Percentiles rank a stretch among this genome's conserved stretches.
Conservation (phyloP, 2,113 vertebrate species). For the Donacobius atricapilla region DNA sequence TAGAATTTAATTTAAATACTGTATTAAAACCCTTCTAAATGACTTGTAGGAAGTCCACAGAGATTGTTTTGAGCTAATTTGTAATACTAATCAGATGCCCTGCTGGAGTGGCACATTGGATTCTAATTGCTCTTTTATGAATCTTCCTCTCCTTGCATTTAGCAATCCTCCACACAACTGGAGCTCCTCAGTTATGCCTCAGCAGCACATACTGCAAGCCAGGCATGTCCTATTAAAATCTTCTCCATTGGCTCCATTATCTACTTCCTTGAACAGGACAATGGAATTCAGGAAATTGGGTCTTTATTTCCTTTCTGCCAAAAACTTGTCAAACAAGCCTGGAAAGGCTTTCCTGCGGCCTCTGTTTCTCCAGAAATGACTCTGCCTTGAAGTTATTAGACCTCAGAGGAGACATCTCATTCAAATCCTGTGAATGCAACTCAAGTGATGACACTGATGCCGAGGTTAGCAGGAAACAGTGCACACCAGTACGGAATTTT, state of each 20-base stretch:
- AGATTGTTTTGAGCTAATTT: background rate
- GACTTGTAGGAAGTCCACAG: background rate
- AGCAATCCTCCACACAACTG: background rate
- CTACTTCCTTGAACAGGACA: background rate
- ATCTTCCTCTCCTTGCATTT: background rate
- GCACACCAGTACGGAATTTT: background rate
- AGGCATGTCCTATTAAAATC: background rate
- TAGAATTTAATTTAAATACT: background rate
- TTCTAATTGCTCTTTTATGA: background rate
- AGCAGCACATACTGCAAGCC: background rate
- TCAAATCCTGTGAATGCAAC: background rate
- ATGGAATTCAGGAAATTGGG: background rate
- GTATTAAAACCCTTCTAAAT: background rate
- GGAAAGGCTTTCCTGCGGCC: background rate
- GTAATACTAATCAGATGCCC: background rate
- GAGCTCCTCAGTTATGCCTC: background rate
- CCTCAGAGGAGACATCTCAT: background rate
- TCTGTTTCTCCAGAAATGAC: background rate
- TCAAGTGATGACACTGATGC: rapidly evolving
- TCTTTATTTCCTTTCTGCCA: background rate
- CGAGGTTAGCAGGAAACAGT: background rate
- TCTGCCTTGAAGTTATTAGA: background rate
- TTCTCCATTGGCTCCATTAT: background rate
- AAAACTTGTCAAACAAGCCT: background rate
- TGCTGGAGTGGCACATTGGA: background rate